Percentiles rank a stretch among this genome's conserved stretches.
phyloP scores from a whole-genome alignment of 2,113 vertebrate genomes.

The Halichoerus grypus region DNA sequence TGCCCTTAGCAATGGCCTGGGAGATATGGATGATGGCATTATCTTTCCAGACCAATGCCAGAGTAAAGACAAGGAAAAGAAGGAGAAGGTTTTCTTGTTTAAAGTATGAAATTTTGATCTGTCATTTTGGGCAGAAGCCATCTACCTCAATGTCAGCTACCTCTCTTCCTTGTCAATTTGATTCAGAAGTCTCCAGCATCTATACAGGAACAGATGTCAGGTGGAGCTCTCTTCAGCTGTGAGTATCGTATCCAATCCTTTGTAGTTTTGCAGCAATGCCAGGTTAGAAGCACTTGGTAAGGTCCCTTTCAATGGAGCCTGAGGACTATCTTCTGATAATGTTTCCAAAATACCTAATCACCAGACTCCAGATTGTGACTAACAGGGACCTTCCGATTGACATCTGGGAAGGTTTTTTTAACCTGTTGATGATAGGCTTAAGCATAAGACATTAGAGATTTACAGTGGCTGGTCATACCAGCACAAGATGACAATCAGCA shows the following conservation, averaged over 20 bases:
- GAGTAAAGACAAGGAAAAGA: neutral
- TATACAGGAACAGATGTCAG: neutral
- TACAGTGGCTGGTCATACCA: neutral
- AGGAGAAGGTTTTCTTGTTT: neutral
- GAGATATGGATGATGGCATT: neutral
- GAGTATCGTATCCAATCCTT: neutral
- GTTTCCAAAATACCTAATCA: neutral
- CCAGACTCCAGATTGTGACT: neutral
- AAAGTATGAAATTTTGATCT: neutral
- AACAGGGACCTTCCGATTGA: neutral
- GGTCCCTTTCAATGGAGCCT: neutral
- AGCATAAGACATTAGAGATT: neutral
- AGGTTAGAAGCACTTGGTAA: neutral
- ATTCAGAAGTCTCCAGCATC: neutral
- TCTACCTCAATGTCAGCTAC: neutral
- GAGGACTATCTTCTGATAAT: neutral
- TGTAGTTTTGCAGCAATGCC: neutral
- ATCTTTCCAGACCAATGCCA: neutral
- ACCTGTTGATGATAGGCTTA: neutral
- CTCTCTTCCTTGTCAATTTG: neutral
- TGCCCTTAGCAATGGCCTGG: neutral
- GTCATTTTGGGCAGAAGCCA: neutral
- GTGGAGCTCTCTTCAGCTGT: neutral
- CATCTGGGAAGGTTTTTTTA: neutral
- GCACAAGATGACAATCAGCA: neutral